Evolutionary conservation across 2,113 vertebrate genomes (phyloP).

Genomic region (Callithrix jacchus): DNA sequence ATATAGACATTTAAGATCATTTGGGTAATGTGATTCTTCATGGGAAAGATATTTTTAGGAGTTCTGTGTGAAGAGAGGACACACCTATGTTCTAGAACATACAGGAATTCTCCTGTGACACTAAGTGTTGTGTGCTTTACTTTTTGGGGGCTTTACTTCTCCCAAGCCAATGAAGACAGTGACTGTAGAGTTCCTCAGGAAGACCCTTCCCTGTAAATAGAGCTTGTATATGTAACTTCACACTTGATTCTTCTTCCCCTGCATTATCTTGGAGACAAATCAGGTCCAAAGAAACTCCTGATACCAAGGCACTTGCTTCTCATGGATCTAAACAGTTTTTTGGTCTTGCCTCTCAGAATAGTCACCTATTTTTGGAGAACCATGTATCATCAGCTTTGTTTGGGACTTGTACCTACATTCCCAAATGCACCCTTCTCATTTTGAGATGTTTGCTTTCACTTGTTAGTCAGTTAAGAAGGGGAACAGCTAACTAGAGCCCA

Average conservation of each 20-base stretch:
- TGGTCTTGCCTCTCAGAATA: neutral
- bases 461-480: neutral
- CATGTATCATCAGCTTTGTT: neutral
- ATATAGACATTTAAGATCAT: neutral
- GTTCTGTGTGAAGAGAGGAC: too few relatives aligned
- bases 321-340: neutral
- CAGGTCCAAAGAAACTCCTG: neutral
- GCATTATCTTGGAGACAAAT: neutral
- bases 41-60: neutral
- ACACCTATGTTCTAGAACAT: neutral
- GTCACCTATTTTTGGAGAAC: neutral
- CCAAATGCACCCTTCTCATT: neutral
- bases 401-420: neutral
- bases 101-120: neutral
- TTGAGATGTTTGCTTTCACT: neutral
- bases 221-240: neutral
- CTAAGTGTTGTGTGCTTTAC: neutral
- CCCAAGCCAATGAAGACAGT: neutral
- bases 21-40: neutral
- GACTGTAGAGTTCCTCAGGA: neutral
- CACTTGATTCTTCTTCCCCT: neutral
- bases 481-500: fast-evolving
- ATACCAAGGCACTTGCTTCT: neutral
- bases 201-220: neutral
- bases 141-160: neutral